Base-by-base conservation (phyloP, 2,797 vertebrate genomes). In the Lophius americanus region DNA sequence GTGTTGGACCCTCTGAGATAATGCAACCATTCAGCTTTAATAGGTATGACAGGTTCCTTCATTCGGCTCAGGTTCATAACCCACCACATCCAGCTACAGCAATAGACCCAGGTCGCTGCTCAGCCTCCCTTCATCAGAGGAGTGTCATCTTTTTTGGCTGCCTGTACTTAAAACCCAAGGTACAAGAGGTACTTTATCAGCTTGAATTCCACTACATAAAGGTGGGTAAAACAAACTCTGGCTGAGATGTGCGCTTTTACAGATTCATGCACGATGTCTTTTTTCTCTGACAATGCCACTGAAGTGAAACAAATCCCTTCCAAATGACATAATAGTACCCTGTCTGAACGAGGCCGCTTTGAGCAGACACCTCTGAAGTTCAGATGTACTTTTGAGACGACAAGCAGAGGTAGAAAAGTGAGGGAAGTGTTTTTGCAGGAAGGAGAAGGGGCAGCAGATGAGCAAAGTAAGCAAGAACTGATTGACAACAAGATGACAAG, bases 101-200 rank as follows among this genome's bases (percentile, higher is more conserved):
- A 84, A 90, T 78, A 68, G 64, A 42, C 68, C 81, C 79, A 66
- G 61, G 77, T 68, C 73, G 73, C 65, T 54, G 51, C 60, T 76
- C 41, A 38, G 52, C 52, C 64, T 65, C 43, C 51, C 63, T 64
- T 50, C 39, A 60, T 64, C 9, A 54, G 47, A 53, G 53, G 61
- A 50, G 52, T 79, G 82, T 74, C 74, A 76, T 60, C 51, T 73
- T 69, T 44, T 68, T 68, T 66, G 71, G 70, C 70, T 76, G 59
- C 35, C 2, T 2, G 54, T 63, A 62, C 72, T 82, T 73, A 79
- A 71, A 64, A 69, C 63, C 68, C 57, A 65, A 58, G 76, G 74
- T 86, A 85, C 84, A 72, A 85, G 78, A 52, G 23, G 73, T 52
- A 53, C 81, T 78, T 70, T 70, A 76, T 75, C 76, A 81, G 46